Evolutionary conservation across 2,797 vertebrate genomes (phyloP).

Genomic region (Xenops minutus): DNA sequence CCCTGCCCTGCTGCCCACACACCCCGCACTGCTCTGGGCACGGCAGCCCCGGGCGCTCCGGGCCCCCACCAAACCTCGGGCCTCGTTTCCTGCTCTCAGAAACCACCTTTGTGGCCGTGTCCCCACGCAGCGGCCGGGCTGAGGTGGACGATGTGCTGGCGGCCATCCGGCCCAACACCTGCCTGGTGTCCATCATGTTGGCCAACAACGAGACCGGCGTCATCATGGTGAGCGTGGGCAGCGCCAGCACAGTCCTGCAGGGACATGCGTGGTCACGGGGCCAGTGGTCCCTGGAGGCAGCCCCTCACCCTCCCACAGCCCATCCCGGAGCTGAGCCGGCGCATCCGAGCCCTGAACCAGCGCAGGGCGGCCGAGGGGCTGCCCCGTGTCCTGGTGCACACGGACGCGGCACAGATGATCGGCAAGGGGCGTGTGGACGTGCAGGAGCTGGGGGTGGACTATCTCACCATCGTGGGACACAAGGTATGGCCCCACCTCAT

Average conservation of each 20-base stretch:
- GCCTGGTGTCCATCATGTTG: conserved; percentile 93
- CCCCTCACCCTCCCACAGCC: conserved; percentile 74
- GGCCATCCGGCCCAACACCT: conserved; percentile 84
- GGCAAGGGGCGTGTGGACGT: conserved; percentile 88
- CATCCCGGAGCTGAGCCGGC: conserved; percentile 82
- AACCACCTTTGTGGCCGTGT: conserved; percentile 88
- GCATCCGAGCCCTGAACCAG: conserved; percentile 76
- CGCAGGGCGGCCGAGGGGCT: conserved; percentile 13
- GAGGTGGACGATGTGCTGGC: conserved; percentile 88
- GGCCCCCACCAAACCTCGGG: not conserved
- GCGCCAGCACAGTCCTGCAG: not conserved
- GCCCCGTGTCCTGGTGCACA: conserved; percentile 85
- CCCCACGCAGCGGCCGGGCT: conserved; percentile 77
- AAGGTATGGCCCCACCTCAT: conserved; percentile 79
- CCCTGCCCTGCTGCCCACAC: not conserved
- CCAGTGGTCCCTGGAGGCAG: fast-evolving
- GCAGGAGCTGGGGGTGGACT: conserved; percentile 89
- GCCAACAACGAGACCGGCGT: conserved; percentile 97
- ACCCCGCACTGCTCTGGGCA: fast-evolving
- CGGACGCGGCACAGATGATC: conserved; percentile 91
- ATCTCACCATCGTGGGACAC: conserved; percentile 94
- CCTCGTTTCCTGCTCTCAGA: conserved; percentile 73
- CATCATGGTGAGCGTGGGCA: conserved; percentile 86
- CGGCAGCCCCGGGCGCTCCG: fast-evolving
- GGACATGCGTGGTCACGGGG: fast-evolving